Evolutionary conservation across 2,113 vertebrate genomes (phyloP).

Genomic region (Chunga burmeisteri): DNA sequence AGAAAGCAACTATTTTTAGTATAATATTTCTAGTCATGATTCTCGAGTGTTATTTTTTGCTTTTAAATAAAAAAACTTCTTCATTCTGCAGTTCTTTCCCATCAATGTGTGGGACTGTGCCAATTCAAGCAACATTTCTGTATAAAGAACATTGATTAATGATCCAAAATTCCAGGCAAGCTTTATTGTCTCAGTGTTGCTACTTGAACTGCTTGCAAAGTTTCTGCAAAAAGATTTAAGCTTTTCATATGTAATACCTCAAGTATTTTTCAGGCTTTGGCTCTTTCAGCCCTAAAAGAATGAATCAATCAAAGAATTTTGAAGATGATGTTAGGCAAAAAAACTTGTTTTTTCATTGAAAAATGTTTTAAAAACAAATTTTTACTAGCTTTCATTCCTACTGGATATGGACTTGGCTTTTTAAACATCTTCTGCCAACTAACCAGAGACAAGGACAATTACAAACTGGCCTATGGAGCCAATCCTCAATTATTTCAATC

Average conservation of each 20-base stretch:
- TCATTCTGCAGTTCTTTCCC: slow-evolving; percentile 47
- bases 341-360: background rate
- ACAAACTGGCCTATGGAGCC: background rate
- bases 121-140: slow-evolving; percentile 48
- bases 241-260: background rate
- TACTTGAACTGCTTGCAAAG: background rate
- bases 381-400: background rate
- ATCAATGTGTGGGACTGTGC: slow-evolving; percentile 46
- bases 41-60: slow-evolving; percentile 44
- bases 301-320: background rate
- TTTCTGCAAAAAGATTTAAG: slow-evolving; percentile 11
- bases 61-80: slow-evolving; percentile 42
- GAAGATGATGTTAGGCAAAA: background rate
- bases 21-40: slow-evolving; percentile 55
- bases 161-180: slow-evolving; percentile 30
- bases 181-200: slow-evolving; percentile 15
- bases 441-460: background rate
- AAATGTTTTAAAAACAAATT: background rate
- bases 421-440: background rate
- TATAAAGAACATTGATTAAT: slow-evolving; percentile 49
- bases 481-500: background rate
- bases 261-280: background rate
- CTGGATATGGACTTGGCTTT: background rate
- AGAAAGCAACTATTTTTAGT: slow-evolving; percentile 56
- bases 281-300: background rate